A percentile compares a stretch with the other conserved stretches of the same genome.
phyloP scores from a whole-genome alignment of 2,888 invertebrate species.

The Drosophila setosimentum region DNA sequence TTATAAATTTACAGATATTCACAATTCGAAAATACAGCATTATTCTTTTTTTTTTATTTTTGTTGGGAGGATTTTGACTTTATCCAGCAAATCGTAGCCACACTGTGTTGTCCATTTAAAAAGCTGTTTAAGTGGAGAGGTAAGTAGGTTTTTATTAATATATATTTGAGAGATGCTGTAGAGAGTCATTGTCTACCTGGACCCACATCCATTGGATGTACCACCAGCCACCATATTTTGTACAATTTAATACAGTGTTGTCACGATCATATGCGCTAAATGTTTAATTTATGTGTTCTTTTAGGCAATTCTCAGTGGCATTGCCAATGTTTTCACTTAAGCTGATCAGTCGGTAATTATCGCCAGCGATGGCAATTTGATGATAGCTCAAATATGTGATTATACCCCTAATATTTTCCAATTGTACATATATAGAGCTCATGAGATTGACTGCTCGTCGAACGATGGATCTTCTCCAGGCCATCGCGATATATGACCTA shows the following conservation, averaged over 20 bases:
- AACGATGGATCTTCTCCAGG: neutral
- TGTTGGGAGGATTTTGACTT: neutral
- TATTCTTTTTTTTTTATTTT: rapidly evolving
- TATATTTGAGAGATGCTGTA: neutral
- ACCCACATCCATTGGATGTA: neutral
- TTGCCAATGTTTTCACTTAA: neutral
- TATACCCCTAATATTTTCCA: neutral
- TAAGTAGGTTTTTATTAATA: neutral
- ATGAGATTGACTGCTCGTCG: neutral
- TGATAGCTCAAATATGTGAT: neutral
- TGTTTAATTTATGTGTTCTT: neutral
- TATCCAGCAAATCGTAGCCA: neutral
- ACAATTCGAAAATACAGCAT: neutral
- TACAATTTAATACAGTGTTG: neutral
- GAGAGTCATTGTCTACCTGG: neutral
- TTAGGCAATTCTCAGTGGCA: neutral
- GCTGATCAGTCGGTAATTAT: neutral
- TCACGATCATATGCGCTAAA: neutral
- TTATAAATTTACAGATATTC: neutral
- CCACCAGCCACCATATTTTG: neutral
- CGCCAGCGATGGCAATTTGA: neutral
- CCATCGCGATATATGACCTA: neutral
- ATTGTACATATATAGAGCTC: too few relatives aligned
- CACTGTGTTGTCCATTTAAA: neutral
- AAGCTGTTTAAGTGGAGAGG: neutral